Conservation (phyloP, 1,140 invertebrate genomes). For the Hypothenemus hampei region DNA sequence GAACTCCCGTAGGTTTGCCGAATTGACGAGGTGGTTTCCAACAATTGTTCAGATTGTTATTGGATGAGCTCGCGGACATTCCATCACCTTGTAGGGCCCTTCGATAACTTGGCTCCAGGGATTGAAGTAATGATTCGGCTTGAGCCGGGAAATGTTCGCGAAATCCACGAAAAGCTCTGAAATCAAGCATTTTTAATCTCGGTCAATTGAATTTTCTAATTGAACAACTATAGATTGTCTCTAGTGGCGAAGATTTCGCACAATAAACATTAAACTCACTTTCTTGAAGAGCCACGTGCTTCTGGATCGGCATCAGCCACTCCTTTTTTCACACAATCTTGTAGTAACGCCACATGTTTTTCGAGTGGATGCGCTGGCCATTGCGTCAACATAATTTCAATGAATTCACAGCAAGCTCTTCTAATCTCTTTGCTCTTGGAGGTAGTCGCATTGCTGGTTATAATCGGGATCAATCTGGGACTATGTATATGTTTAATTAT, state of each 20-base stretch:
- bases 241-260: background rate
- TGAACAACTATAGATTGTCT: no score
- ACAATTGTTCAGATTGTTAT: constrained; percentile 47
- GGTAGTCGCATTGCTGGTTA: constrained; percentile 68
- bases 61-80: constrained; percentile 49
- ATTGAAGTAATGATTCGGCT: constrained; percentile 78
- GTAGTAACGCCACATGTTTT: constrained; percentile 68
- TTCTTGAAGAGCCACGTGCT: constrained; percentile 69
- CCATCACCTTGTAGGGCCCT: constrained; percentile 68
- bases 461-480: constrained; percentile 77
- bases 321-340: constrained; percentile 83
- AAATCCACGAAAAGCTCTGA: constrained; percentile 86
- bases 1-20: constrained; percentile 24
- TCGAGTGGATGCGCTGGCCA: constrained; percentile 83
- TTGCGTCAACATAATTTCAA: constrained; percentile 75
- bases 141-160: constrained; percentile 85
- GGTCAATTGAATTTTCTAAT: no score
- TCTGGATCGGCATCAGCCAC: constrained; percentile 89
- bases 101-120: constrained; percentile 80
- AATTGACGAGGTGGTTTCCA: constrained; percentile 35
- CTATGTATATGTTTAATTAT: constrained; percentile 85
- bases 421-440: constrained; percentile 93
- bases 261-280: constrained; percentile 49
- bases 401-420: constrained; percentile 73
- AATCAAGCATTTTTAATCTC: constrained; percentile 34